Percentiles rank a stretch among this genome's conserved stretches.
phyloP scores from a whole-genome alignment of 2,113 vertebrate species.

The Jacana jacana region DNA sequence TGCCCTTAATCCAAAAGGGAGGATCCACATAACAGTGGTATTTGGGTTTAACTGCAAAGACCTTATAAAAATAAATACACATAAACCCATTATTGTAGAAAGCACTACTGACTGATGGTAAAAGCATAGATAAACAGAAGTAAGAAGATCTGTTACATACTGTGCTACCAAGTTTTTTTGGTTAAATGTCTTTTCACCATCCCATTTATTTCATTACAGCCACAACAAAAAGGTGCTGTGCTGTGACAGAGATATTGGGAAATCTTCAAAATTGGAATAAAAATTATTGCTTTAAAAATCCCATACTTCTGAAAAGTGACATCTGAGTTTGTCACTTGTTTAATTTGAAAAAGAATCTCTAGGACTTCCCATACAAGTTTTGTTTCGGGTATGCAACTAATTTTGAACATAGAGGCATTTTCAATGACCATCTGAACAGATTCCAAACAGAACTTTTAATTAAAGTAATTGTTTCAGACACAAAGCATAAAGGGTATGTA shows the following conservation, averaged over 20 bases:
- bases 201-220: not conserved
- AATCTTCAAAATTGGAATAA: not conserved
- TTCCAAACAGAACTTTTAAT: not conserved
- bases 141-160: not conserved
- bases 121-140: not conserved
- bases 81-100: not conserved
- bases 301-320: not conserved
- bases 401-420: not conserved
- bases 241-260: not conserved
- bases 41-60: not conserved
- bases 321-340: not conserved
- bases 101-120: not conserved
- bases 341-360: not conserved
- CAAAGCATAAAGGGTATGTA: not conserved
- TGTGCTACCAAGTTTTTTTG: not conserved
- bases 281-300: not conserved
- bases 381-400: not conserved
- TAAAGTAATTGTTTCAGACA: not conserved
- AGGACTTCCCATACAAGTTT: not conserved
- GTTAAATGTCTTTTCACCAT: not conserved
- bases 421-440: not conserved
- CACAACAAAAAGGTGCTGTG: not conserved
- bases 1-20: not conserved
- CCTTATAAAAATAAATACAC: not conserved
- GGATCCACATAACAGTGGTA: not conserved